A percentile compares a stretch with the other conserved stretches of the same genome.
phyloP scores from a whole-genome alignment of 2,888 invertebrate species.

The Drosophila colorata region DNA sequence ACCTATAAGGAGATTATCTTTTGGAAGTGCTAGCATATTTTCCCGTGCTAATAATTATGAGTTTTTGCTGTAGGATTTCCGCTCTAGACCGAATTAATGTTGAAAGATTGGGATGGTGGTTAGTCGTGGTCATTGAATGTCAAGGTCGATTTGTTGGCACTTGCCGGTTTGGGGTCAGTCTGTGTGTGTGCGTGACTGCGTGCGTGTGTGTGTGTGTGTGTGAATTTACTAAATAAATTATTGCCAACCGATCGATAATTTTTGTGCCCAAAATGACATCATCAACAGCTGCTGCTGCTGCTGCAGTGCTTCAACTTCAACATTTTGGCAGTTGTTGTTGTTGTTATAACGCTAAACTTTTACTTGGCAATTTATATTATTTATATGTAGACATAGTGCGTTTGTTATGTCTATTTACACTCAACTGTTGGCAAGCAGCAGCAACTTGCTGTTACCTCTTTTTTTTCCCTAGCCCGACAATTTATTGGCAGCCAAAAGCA shows the following conservation, averaged over 20 bases:
- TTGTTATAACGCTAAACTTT: conserved; percentile 50
- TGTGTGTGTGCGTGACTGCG: neutral
- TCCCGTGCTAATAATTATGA: neutral
- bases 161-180: conserved; percentile 36
- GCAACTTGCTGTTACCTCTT: conserved; percentile 58
- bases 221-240: conserved; percentile 68
- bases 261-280: conserved; percentile 68
- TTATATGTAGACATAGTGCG: conserved; percentile 67
- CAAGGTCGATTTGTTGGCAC: conserved; percentile 62
- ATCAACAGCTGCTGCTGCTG: conserved; percentile 36
- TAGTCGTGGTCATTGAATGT: conserved; percentile 53
- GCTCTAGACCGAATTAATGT: neutral
- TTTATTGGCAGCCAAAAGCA: conserved; percentile 73
- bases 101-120: conserved; percentile 2
- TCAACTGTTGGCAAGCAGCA: conserved; percentile 69
- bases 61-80: conserved; percentile 1
- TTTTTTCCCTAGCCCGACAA: conserved; percentile 31
- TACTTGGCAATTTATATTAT: conserved; percentile 66
- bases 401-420: conserved; percentile 62
- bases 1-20: neutral
- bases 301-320: conserved; percentile 43
- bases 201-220: conserved; percentile 3
- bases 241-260: conserved; percentile 69
- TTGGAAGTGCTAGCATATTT: neutral
- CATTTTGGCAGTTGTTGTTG: conserved; percentile 26